Conservation (phyloP, 2,113 vertebrate genomes). For the Hippoglossus stenolepis region DNA sequence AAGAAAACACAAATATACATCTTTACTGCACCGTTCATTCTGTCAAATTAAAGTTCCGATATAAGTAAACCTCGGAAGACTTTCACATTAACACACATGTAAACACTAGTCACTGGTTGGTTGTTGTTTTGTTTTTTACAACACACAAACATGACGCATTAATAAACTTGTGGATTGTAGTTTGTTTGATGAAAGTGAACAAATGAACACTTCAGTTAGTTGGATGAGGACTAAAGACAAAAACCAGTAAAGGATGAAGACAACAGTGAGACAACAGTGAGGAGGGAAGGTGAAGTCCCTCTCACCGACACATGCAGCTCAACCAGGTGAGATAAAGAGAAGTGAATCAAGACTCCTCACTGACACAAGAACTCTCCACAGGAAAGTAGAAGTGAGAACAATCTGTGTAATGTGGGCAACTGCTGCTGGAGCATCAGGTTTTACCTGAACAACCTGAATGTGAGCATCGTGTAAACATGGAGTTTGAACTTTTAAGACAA, state of each 20-base stretch:
- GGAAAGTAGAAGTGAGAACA: background rate
- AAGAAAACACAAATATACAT: no score
- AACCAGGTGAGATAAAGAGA: conserved; percentile 6
- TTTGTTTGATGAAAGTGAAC: no score
- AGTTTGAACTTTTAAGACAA: background rate
- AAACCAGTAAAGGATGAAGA: background rate
- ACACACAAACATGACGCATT: no score
- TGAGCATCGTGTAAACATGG: background rate
- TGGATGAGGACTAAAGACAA: background rate
- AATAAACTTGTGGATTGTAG: no score
- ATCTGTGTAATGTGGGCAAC: no score
- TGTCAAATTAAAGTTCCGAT: no score
- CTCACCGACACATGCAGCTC: background rate
- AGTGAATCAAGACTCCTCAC: background rate
- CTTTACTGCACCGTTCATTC: no score
- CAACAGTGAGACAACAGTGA: background rate
- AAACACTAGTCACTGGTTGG: no score
- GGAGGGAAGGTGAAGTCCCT: background rate
- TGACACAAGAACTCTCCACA: background rate
- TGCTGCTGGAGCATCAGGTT: conserved; percentile 43
- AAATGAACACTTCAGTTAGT: background rate
- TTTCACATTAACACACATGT: background rate
- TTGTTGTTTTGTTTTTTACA: no score
- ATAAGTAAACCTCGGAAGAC: background rate
- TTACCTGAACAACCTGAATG: conserved; percentile 40